These are phyloP conservation scores for Rousettus leschenaultii DNA, from an alignment of 2,113 vertebrate species.

Conservation along the genomic window DNA sequence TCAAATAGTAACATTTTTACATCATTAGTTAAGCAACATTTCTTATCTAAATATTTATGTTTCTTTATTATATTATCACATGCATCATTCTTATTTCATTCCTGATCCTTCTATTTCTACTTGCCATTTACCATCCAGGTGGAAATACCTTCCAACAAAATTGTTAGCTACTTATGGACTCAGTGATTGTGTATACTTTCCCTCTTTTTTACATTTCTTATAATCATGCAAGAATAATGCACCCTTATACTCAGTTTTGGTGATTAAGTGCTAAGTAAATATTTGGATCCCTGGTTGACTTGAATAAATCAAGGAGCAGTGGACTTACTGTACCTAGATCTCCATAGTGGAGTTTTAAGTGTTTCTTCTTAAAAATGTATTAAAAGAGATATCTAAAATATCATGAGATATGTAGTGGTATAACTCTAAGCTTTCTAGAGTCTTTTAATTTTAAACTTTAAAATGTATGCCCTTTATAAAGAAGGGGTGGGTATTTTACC, in stretches of 20 bases:
- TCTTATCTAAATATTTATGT: not conserved
- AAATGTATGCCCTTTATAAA: not conserved
- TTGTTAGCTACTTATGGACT: not conserved
- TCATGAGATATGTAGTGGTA: not conserved
- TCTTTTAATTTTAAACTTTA: not conserved
- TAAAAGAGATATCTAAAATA: not conserved
- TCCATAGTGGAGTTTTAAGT: not conserved
- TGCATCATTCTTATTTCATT: not conserved
- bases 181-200: accelerated
- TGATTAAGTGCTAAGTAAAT: not conserved
- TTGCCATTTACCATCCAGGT: not conserved
- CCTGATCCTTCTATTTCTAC: not conserved
- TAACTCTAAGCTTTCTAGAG: not conserved
- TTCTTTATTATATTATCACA: not conserved
- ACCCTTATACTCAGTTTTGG: not conserved
- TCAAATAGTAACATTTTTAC: not conserved
- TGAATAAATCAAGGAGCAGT: not conserved
- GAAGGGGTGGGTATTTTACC: accelerated
- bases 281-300: not conserved
- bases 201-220: not conserved
- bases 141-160: not conserved
- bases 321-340: not conserved
- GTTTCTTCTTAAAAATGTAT: not conserved
- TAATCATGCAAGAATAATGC: too few relatives aligned
- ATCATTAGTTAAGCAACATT: not conserved